phyloP scores from a whole-genome alignment of 1,140 invertebrate species.

The Apis florea region DNA sequence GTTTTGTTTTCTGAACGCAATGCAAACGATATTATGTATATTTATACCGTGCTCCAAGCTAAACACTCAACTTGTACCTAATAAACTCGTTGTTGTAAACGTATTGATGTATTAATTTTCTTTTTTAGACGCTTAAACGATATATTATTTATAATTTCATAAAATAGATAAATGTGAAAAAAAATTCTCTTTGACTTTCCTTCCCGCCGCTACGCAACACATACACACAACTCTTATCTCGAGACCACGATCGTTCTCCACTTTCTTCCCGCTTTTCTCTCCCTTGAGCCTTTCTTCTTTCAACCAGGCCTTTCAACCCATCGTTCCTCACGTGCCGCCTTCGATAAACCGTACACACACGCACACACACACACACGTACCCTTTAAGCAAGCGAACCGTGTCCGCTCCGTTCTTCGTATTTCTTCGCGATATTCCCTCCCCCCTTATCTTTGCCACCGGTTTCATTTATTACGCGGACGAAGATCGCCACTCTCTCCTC shows the following conservation, averaged over 20 bases:
- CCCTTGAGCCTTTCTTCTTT: neutral
- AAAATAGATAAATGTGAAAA: too few species aligned
- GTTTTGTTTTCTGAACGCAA: too few species aligned
- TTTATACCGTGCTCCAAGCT: too few species aligned
- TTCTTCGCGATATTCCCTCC: constrained; percentile 43
- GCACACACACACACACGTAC: neutral
- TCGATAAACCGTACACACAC: constrained; percentile 34
- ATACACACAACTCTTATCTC: constrained; percentile 36
- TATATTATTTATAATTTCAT: too few species aligned
- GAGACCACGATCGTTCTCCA: constrained; percentile 38
- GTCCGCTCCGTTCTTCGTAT: constrained; percentile 21
- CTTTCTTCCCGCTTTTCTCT: constrained; percentile 35
- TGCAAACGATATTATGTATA: too few species aligned
- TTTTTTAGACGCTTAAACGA: too few species aligned
- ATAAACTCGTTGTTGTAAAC: too few species aligned
- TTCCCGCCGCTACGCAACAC: neutral
- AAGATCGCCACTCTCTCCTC: constrained; percentile 32
- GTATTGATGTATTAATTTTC: too few species aligned
- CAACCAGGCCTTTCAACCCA: constrained; percentile 10
- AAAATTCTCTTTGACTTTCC: constrained; percentile 12
- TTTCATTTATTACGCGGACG: constrained; percentile 59
- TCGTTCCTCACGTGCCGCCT: constrained; percentile 34
- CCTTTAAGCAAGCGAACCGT: constrained; percentile 9
- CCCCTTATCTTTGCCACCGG: constrained; percentile 40
- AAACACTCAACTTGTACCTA: too few species aligned